Evolutionary conservation across 1,140 invertebrate genomes (phyloP).

Genomic region (Calosoma granatense): DNA sequence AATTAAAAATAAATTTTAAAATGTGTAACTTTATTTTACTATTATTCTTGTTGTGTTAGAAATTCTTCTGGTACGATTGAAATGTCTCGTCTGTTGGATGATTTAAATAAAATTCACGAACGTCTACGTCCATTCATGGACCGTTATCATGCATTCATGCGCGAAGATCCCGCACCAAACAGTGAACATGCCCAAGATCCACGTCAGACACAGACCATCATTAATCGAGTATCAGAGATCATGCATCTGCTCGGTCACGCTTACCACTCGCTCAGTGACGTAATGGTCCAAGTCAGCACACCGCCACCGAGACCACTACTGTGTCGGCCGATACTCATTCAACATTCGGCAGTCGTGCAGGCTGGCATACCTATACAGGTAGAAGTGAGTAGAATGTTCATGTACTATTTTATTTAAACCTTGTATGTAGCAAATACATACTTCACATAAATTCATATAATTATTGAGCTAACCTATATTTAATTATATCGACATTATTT

Average conservation of each 20-base stretch:
- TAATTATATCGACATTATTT: too few species aligned
- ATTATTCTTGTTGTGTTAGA: slow-evolving; percentile 16
- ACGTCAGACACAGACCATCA: slow-evolving; percentile 47
- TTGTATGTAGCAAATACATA: background rate
- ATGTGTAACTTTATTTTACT: background rate
- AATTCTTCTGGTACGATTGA: slow-evolving; percentile 40
- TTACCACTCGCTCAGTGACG: slow-evolving; percentile 79
- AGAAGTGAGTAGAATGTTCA: slow-evolving; percentile 31
- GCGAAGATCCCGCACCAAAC: slow-evolving; percentile 45
- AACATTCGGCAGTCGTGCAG: slow-evolving; percentile 50
- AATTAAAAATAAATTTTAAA: background rate
- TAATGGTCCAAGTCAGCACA: slow-evolving; percentile 60
- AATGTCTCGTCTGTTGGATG: slow-evolving; percentile 49
- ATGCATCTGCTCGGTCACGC: slow-evolving; percentile 79
- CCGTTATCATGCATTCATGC: slow-evolving; percentile 46
- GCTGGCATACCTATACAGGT: slow-evolving; percentile 56
- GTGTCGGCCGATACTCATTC: slow-evolving; percentile 62
- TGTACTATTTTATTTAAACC: background rate
- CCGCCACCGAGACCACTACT: slow-evolving; percentile 57
- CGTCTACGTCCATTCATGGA: slow-evolving; percentile 52
- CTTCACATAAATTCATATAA: background rate
- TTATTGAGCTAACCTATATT: too few species aligned
- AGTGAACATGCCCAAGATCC: slow-evolving; percentile 38
- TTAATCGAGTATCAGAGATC: slow-evolving; percentile 63
- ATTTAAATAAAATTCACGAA: slow-evolving; percentile 45